phyloP scores from a whole-genome alignment of 2,797 vertebrate species.

The Aulostomus chinensis region DNA sequence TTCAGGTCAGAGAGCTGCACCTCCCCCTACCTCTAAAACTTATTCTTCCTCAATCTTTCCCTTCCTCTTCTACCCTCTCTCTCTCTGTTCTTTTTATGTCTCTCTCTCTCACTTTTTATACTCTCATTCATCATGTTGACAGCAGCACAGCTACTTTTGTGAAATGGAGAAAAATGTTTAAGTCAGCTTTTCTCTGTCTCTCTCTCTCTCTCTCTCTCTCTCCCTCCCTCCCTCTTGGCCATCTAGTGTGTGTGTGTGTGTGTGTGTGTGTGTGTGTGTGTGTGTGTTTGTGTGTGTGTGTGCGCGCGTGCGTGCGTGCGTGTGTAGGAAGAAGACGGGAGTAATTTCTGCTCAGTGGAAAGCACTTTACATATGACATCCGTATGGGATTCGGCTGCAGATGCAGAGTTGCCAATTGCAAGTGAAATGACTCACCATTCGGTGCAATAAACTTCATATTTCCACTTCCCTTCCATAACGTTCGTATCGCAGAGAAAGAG shows the following conservation, averaged over 20 bases:
- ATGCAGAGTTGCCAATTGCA: constrained; percentile 41
- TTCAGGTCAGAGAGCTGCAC: constrained; percentile 19
- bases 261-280: neutral
- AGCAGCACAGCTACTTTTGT: constrained; percentile 80
- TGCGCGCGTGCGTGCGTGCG: constrained; percentile 17
- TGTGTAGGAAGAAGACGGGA: constrained; percentile 24
- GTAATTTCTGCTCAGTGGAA: constrained; percentile 40
- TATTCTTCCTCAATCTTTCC: constrained; percentile 30
- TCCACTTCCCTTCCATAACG: constrained; percentile 5
- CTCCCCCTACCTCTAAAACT: constrained; percentile 11
- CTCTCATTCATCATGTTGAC: constrained; percentile 84
- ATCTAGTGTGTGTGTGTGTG: constrained; percentile 25
- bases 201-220: constrained; percentile 36
- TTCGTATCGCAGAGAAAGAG: constrained; percentile 1
- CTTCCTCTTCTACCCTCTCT: constrained; percentile 25
- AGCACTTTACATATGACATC: constrained; percentile 55
- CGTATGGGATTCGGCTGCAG: constrained; percentile 35
- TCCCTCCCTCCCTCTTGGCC: constrained; percentile 33
- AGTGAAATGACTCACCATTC: constrained; percentile 31
- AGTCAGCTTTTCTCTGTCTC: constrained; percentile 80
- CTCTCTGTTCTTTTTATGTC: constrained; percentile 28
- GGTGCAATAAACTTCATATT: constrained; percentile 21
- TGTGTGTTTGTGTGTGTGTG: constrained; percentile 17
- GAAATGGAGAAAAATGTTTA: constrained; percentile 83
- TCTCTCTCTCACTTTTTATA: constrained; percentile 59